Conservation (phyloP, 2,888 invertebrate genomes). For the Cyclophora albipunctata region DNA sequence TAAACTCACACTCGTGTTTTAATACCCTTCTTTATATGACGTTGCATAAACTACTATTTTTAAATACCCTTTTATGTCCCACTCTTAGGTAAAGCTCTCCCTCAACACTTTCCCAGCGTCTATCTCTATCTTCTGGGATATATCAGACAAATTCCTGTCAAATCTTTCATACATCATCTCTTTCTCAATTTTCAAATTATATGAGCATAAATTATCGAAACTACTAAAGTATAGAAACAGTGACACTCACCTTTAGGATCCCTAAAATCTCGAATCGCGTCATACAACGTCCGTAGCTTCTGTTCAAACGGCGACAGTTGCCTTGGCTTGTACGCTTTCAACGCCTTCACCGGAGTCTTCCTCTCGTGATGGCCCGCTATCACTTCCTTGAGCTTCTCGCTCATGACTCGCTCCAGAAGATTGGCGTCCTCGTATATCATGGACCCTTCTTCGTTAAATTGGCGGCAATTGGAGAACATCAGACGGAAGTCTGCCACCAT, state of each 20-base stretch:
- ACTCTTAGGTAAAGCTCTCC: too few relatives aligned
- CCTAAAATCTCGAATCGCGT: constrained; percentile 91
- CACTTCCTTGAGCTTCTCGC: constrained; percentile 86
- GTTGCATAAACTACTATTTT: too few relatives aligned
- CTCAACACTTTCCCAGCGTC: too few relatives aligned
- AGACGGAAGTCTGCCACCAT: constrained; percentile 89
- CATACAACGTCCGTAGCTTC: constrained; percentile 90
- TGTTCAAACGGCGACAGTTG: constrained; percentile 78
- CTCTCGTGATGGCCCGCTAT: constrained; percentile 71
- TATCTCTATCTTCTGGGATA: too few relatives aligned
- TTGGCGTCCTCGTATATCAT: constrained; percentile 96
- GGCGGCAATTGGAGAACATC: constrained; percentile 98
- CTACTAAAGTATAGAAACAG: too few relatives aligned
- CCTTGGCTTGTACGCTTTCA: constrained; percentile 55
- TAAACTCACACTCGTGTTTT: too few relatives aligned
- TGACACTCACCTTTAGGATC: constrained; percentile 66
- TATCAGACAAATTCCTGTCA: too few relatives aligned
- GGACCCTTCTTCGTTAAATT: constrained; percentile 96
- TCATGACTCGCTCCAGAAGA: constrained; percentile 87
- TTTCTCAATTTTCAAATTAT: too few relatives aligned
- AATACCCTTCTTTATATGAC: too few relatives aligned
- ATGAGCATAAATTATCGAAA: too few relatives aligned
- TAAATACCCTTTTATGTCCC: too few relatives aligned
- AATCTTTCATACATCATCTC: too few relatives aligned
- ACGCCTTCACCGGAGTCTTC: constrained; percentile 71